Base-by-base conservation (phyloP, 2,888 invertebrate species). In the Yponomeuta malinellus region DNA sequence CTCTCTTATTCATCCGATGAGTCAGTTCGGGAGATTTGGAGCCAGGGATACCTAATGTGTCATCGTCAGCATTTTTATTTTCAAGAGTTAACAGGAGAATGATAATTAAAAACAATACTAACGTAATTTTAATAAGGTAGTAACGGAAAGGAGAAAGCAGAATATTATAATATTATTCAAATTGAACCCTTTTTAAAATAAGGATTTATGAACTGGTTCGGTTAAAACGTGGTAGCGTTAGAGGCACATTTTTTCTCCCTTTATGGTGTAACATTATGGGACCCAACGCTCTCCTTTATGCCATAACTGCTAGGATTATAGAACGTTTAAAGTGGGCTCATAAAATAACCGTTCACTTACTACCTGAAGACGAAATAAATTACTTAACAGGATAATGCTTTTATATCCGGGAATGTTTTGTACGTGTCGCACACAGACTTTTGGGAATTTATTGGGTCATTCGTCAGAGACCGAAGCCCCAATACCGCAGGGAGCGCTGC, bases 351-450 rank as follows among this genome's bases (percentile, higher is more conserved):
- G 87, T 85, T 84, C 84, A 82, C 81, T 82, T 81, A 81, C 83
- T 89, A 89, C 89, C 88, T 88, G 86, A 86, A 88, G 86, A 87
- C 84, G 88, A 90, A 90, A 92, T 92, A 91, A 90, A 91, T 92
- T 91, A 90, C 89, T 88, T 88, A 88, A 90, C 88, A 87, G 87
- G 87, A 90, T 90, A 90, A 90, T 89, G 89, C 91, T 90, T 90
- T 90, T 89, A 90, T 88, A 85, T 84, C 85, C 81, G 76, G 81
- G 83, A 88, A 90, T 90, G 89, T 88, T 88, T 86, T 85, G 90
- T 87, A 87, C 90, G 90, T 90, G 90, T 90, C 88, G 84, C 88
- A 82, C 86, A 84, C 83, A 86, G 85, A 85, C 87, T 88, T 89
- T 84, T 85, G 87, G 86, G 90, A 90, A 90, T 90, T 92, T 92